These are phyloP conservation scores for Cyrtorhinus lividipennis DNA, from an alignment of 1,140 invertebrate genomes.

Conservation along the genomic window DNA sequence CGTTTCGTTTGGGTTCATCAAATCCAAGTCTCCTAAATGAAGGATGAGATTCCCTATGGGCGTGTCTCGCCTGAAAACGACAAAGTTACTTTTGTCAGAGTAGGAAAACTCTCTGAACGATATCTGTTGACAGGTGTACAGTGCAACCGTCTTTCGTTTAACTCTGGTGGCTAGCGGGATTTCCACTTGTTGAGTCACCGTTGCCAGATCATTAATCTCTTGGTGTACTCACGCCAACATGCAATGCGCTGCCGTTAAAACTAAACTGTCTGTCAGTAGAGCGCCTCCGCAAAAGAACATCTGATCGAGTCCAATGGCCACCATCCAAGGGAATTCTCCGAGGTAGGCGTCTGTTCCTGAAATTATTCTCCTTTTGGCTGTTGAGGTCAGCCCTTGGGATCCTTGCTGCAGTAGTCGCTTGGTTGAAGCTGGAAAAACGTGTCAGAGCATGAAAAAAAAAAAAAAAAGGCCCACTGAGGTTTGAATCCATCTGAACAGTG, in stretches of 20 bases:
- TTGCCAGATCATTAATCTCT: not conserved
- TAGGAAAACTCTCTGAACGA: no score
- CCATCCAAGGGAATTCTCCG: slow-evolving; percentile 33
- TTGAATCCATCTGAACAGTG: no score
- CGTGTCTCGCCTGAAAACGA: slow-evolving; percentile 27
- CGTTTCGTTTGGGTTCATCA: slow-evolving; percentile 29
- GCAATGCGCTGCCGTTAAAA: slow-evolving; percentile 45
- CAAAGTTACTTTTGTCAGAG: not conserved
- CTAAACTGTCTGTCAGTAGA: slow-evolving; percentile 37
- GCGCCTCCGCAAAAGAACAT: slow-evolving; percentile 43
- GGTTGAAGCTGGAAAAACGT: slow-evolving; percentile 19
- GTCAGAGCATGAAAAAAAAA: not conserved
- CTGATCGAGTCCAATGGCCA: slow-evolving; percentile 30
- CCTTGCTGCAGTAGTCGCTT: slow-evolving; percentile 23
- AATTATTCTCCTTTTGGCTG: slow-evolving; percentile 26
- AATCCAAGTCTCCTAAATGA: slow-evolving; percentile 29
- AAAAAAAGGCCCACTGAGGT: no score
- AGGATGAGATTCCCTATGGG: slow-evolving; percentile 26
- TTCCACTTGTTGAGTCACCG: no score
- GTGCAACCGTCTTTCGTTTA: no score
- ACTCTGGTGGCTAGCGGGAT: not conserved
- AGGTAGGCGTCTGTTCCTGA: slow-evolving; percentile 29
- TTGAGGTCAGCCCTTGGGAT: not conserved
- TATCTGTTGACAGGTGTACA: no score
- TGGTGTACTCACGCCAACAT: slow-evolving; percentile 31